Conservation (phyloP, 2,113 vertebrate genomes). For the Lepus timidus region DNA sequence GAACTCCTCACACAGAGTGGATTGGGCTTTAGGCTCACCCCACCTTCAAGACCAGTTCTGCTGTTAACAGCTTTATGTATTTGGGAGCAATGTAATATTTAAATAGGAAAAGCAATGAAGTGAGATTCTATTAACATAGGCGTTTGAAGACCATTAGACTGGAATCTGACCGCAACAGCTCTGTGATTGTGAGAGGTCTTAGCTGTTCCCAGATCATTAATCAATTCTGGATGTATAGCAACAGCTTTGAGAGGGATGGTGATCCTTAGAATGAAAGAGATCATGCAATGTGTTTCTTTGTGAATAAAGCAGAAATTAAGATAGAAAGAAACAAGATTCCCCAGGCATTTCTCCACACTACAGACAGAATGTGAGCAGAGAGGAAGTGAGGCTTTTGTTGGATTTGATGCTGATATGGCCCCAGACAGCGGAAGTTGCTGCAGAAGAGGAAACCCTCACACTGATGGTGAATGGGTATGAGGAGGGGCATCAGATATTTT, state of each 20-base stretch:
- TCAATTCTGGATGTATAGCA: neutral
- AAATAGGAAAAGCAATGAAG: constrained; percentile 17
- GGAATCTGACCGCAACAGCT: neutral
- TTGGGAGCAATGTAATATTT: constrained; percentile 27
- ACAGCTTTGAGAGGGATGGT: neutral
- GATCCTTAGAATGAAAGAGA: neutral
- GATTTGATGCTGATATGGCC: neutral
- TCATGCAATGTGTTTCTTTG: neutral
- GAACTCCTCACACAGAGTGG: neutral
- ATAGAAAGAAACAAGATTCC: constrained; percentile 40
- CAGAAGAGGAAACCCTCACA: constrained; percentile 18
- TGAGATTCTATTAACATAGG: neutral
- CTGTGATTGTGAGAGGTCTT: neutral
- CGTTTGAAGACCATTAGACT: neutral
- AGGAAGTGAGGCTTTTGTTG: neutral
- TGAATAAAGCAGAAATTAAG: neutral
- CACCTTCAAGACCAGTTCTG: neutral
- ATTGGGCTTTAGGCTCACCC: neutral
- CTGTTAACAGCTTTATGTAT: neutral
- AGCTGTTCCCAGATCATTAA: neutral
- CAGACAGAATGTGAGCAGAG: constrained; percentile 38
- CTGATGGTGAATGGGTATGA: neutral
- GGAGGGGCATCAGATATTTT: neutral
- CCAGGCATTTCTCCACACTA: neutral
- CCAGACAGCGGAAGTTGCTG: neutral